Percentiles rank a stretch among this genome's conserved stretches.
These are phyloP conservation scores for Eugnorisma glareosa DNA, from an alignment of 2,888 invertebrate species.

Conservation along the genomic window DNA sequence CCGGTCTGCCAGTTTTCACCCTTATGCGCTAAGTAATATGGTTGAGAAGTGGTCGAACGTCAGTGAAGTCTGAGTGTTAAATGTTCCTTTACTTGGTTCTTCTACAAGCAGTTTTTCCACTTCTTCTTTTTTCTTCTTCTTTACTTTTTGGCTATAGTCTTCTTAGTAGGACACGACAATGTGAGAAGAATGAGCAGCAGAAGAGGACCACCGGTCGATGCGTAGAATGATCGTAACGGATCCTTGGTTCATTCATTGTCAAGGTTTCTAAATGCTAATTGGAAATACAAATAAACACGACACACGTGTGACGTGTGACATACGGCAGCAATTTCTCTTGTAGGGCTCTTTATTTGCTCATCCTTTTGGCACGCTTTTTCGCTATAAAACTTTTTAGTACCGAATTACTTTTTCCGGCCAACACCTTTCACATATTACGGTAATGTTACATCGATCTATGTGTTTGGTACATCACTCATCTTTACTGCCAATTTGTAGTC, in stretches of 20 bases:
- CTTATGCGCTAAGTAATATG: no score
- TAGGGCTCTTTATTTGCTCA: slow-evolving; percentile 33
- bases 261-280: slow-evolving; percentile 19
- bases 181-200: not conserved
- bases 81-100: not conserved
- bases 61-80: not conserved
- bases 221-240: not conserved
- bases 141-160: not conserved
- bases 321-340: slow-evolving; percentile 19
- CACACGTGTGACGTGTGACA: not conserved
- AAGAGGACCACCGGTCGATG: not conserved
- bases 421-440: slow-evolving; percentile 45
- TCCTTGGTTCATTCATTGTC: slow-evolving; percentile 16
- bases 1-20: no score
- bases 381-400: slow-evolving; percentile 36
- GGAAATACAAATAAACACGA: slow-evolving; percentile 9
- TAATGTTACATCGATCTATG: slow-evolving; percentile 29
- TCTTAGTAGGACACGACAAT: not conserved
- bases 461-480: slow-evolving; percentile 36
- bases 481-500: slow-evolving; percentile 33
- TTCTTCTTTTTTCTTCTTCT: no score
- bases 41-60: no score
- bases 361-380: slow-evolving; percentile 35
- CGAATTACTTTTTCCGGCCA: slow-evolving; percentile 27
- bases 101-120: not conserved